Evolutionary conservation across 2,113 vertebrate genomes (phyloP).

Genomic region (Rhinichthys klamathensis): DNA sequence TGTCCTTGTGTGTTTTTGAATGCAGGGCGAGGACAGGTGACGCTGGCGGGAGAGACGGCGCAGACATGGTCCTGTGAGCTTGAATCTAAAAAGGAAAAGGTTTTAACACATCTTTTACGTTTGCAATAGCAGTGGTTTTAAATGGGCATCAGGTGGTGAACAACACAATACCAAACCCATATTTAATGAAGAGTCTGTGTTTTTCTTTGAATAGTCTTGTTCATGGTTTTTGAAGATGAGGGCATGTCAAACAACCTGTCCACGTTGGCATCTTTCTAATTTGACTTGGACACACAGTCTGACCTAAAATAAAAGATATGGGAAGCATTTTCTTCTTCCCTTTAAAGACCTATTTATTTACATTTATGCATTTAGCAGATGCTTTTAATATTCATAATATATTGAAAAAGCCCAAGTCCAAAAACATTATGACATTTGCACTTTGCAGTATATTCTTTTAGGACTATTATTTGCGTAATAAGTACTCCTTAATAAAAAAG

Average conservation of each 20-base stretch:
- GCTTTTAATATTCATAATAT: too few species aligned
- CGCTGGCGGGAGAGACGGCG: slow-evolving; percentile 33
- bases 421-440: background rate
- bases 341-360: too few species aligned
- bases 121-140: background rate
- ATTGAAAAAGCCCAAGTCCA: too few species aligned
- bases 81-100: background rate
- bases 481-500: too few species aligned
- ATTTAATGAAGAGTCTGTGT: background rate
- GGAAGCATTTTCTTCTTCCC: too few species aligned
- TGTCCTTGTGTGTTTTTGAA: slow-evolving; percentile 84
- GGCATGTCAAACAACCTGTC: background rate
- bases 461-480: background rate
- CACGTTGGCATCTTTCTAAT: background rate
- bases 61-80: slow-evolving; percentile 74
- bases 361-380: too few species aligned
- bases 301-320: too few species aligned
- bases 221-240: background rate
- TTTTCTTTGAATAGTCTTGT: background rate
- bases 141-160: background rate
- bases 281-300: background rate
- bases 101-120: background rate
- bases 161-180: background rate
- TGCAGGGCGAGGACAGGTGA: slow-evolving; percentile 72
- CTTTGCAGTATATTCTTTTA: background rate